phyloP scores from a whole-genome alignment of 2,797 vertebrate genomes.

The Poeciliopsis gracilis region DNA sequence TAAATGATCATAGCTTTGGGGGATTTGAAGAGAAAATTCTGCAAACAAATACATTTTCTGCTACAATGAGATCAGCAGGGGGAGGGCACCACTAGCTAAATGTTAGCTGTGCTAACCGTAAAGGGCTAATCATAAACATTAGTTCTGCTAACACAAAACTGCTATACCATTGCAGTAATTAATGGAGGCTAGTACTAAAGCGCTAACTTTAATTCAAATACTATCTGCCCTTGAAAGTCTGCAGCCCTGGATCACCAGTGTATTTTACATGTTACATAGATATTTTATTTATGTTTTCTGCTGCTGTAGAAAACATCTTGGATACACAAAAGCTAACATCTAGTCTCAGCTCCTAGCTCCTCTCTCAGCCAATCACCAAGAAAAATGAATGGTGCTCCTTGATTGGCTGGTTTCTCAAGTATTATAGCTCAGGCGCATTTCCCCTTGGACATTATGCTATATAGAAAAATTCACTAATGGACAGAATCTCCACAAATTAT shows the following conservation, averaged over 20 bases:
- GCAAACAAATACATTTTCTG: neutral
- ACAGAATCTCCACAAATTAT: neutral
- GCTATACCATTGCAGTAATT: too few species aligned
- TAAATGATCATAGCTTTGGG: neutral
- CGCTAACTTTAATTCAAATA: too few species aligned
- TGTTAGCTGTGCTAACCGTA: too few species aligned
- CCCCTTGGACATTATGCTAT: neutral
- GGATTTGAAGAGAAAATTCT: neutral
- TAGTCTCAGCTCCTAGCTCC: neutral
- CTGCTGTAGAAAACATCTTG: neutral
- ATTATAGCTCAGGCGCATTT: neutral
- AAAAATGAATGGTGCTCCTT: neutral
- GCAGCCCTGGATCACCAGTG: too few species aligned
- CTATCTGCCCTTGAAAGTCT: too few species aligned
- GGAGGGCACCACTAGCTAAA: neutral
- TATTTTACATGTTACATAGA: too few species aligned
- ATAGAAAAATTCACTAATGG: neutral
- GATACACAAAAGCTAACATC: neutral
- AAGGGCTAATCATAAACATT: too few species aligned
- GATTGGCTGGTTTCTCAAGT: neutral
- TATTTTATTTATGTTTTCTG: too few species aligned
- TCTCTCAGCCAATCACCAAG: neutral
- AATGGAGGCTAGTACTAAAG: too few species aligned
- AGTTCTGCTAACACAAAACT: too few species aligned
- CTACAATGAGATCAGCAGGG: neutral